A percentile compares a stretch with the other conserved stretches of the same genome.
Conservation (phyloP, 2,888 invertebrate species). For the Diploptera punctata region DNA sequence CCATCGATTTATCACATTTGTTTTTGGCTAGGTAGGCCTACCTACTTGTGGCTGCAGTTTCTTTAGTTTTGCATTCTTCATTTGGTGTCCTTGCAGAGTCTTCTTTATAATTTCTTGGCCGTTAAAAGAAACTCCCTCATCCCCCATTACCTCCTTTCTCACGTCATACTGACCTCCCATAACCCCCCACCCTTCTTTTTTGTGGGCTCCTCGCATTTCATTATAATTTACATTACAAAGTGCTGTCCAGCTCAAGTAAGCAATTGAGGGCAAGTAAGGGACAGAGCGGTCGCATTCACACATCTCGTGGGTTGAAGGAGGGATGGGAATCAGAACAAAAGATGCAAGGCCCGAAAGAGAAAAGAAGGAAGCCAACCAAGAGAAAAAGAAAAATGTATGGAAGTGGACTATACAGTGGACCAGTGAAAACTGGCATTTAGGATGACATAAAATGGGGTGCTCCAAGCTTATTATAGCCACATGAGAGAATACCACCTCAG, state of each 20-base stretch:
- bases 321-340: constrained; percentile 31
- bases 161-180: constrained; percentile 13
- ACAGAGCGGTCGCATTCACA: constrained; percentile 13
- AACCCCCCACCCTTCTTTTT: neutral
- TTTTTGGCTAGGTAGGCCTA: too few relatives aligned
- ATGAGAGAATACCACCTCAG: constrained; percentile 7
- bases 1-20: neutral
- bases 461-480: neutral
- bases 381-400: constrained; percentile 4
- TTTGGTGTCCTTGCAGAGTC: too few relatives aligned
- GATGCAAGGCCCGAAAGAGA: constrained; percentile 9
- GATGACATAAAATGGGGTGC: neutral
- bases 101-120: constrained; percentile 16
- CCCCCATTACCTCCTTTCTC: constrained; percentile 10
- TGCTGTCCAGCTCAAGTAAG: constrained; percentile 27
- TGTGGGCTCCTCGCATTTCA: constrained; percentile 23
- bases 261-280: constrained; percentile 18
- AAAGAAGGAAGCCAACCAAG: constrained; percentile 7
- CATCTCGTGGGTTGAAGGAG: constrained; percentile 9
- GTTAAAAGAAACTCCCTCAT: neutral
- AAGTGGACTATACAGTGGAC: constrained; percentile 4
- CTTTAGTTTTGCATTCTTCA: too few relatives aligned
- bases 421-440: neutral
- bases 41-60: too few relatives aligned
- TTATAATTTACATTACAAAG: constrained; percentile 29